A percentile compares a stretch with the other conserved stretches of the same genome.
phyloP scores from a whole-genome alignment of 2,113 vertebrate genomes.

The Nothoprocta perdicaria region DNA sequence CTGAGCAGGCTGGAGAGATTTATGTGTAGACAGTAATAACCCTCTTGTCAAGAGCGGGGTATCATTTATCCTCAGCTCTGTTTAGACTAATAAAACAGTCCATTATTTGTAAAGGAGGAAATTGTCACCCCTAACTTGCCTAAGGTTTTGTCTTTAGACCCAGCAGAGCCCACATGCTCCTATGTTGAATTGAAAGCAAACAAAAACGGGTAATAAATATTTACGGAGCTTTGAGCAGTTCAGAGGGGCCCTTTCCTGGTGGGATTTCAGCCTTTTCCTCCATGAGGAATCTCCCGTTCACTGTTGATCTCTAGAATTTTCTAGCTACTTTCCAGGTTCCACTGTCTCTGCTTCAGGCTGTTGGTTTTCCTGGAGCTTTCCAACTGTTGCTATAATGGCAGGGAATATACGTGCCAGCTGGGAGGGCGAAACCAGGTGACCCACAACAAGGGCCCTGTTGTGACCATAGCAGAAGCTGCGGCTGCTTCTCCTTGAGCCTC shows the following conservation, averaged over 20 bases:
- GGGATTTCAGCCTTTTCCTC: not conserved
- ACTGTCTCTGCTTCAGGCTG: not conserved
- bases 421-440: not conserved
- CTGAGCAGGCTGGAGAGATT: not conserved
- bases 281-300: not conserved
- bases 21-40: not conserved
- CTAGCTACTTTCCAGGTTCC: not conserved
- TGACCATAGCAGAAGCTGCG: not conserved
- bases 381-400: not conserved
- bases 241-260: not conserved
- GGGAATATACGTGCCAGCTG: not conserved
- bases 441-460: not conserved
- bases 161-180: not conserved
- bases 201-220: not conserved
- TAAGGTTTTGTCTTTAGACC: not conserved
- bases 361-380: not conserved
- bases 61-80: not conserved
- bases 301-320: not conserved
- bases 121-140: constrained; percentile 12
- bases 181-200: not conserved
- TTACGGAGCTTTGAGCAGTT: not conserved
- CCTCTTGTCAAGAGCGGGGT: not conserved
- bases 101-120: not conserved
- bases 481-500: not conserved
- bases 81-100: not conserved